Evolutionary conservation across 2,888 invertebrate species (phyloP), one percentile per base, ranked within the genome.

Genomic region (Xanthorhoe designata): DNA sequence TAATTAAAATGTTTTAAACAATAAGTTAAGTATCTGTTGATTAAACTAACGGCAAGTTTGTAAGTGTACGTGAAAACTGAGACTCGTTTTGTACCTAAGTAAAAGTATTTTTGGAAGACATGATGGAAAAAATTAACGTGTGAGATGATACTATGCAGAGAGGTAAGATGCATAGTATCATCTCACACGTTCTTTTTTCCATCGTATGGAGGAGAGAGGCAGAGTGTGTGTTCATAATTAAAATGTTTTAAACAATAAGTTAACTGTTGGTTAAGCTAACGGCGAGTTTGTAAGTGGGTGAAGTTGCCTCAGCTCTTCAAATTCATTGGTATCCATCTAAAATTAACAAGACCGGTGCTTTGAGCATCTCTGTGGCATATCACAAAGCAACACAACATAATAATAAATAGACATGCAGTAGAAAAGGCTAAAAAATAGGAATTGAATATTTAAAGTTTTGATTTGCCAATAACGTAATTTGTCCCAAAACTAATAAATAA

Each of bases 271-370:
- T 42, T 42, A 42, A 10, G 6, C 13, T 13, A 42, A 51, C 13
- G 13, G 13, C n/a, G 1, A 4, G 29, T 35, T 15, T 32, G 10
- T 38, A 18, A 9, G 15, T 35, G 38, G 35, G 35, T 35, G 18
- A 35, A 50, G 32, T 54, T 32, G 15, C 29, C 13, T 15, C 24
- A 59, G 42, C 24, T 35, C n/a, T 35, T 35, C 53, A 47, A 52
- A 65, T 65, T 65, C 47, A 47, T 58, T 19, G 35, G 52, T 38
- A 52, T 32, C 19, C 45, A 57, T 65, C 56, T 56, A 57, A 60
- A 45, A 60, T 64, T 64, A 60, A 64, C 55, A 32, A 61, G 56
- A 56, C 19, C 54, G 24, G n/a, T 54, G 66, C 62, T 66, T 66
- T 66, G 66, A 58, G 58, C 53, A 38, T 57, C 53, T 38, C 49